Conservation (phyloP, 1,140 invertebrate species). For the Diabrotica undecimpunctata region DNA sequence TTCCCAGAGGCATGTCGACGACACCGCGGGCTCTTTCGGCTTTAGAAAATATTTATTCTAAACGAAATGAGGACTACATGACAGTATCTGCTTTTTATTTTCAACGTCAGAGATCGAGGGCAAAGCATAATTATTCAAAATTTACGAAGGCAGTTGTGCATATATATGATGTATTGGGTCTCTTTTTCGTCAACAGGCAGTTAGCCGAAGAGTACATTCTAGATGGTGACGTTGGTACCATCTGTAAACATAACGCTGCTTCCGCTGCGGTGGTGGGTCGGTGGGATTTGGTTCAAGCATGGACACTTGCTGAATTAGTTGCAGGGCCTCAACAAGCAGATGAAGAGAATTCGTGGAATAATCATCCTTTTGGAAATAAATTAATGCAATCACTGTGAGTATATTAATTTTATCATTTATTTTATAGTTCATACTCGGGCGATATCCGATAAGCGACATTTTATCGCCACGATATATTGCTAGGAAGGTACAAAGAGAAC, state of each 20-base stretch:
- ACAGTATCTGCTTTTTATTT: slow-evolving; percentile 75
- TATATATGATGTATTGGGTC: slow-evolving; percentile 74
- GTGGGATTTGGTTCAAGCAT: slow-evolving; percentile 79
- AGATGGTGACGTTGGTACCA: slow-evolving; percentile 58
- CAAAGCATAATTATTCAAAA: slow-evolving; percentile 30
- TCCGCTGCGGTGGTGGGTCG: slow-evolving; percentile 70
- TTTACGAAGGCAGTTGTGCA: slow-evolving; percentile 58
- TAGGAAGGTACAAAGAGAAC: too few species aligned
- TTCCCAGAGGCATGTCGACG: slow-evolving; percentile 40
- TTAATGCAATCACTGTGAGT: slow-evolving; percentile 76
- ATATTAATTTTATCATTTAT: too few species aligned
- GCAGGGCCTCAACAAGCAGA: slow-evolving; percentile 57
- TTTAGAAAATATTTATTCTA: slow-evolving; percentile 59
- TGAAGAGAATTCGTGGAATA: slow-evolving; percentile 68
- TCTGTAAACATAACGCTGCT: slow-evolving; percentile 79
- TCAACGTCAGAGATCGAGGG: slow-evolving; percentile 49
- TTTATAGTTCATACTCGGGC: too few species aligned
- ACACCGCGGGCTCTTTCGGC: slow-evolving; percentile 79
- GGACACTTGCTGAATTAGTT: slow-evolving; percentile 74
- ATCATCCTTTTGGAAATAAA: slow-evolving; percentile 82
- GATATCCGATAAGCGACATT: too few species aligned
- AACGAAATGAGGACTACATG: slow-evolving; percentile 54
- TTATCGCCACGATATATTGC: too few species aligned
- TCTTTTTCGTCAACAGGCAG: slow-evolving; percentile 74
- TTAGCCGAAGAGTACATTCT: slow-evolving; percentile 82